Evolutionary conservation across 1,140 invertebrate genomes (phyloP).

Genomic region (Helicoverpa zea): DNA sequence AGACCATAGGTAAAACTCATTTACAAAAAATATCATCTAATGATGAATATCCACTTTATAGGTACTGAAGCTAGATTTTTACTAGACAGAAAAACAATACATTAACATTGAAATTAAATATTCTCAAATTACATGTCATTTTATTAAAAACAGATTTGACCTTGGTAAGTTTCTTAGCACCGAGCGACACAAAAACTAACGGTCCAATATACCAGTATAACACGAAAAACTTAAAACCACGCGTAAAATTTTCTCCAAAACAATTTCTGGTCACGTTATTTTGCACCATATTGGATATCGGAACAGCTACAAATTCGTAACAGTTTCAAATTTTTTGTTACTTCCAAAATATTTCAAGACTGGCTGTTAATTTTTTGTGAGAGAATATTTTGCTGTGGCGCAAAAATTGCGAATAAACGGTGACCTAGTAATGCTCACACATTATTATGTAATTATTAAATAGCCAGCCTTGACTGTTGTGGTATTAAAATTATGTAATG

Average conservation of each 20-base stretch:
- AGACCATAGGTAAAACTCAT: no score
- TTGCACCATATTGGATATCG: constrained; percentile 7
- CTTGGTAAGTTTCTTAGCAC: no score
- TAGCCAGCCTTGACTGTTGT: constrained; percentile 7
- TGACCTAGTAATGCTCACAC: constrained; percentile 22
- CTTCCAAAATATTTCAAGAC: constrained; percentile 4
- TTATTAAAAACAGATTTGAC: no score
- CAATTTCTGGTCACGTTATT: background rate
- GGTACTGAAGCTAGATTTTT: no score
- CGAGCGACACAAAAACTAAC: no score
- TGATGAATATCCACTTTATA: no score
- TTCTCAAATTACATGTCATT: no score
- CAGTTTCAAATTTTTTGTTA: constrained; percentile 36
- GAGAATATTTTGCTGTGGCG: background rate
- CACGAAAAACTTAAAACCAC: no score
- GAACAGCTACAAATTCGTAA: background rate
- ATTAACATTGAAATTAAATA: no score
- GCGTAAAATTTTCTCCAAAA: background rate
- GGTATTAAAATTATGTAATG: constrained; percentile 17
- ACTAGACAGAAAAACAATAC: no score
- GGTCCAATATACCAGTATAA: no score
- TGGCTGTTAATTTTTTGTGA: constrained; percentile 15
- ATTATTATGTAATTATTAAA: constrained; percentile 8
- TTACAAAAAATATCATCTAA: no score
- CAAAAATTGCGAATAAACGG: constrained; percentile 2